Evolutionary conservation across 2,113 vertebrate genomes (phyloP), one percentile per base, ranked within the genome.

Genomic region (Tichodroma muraria): DNA sequence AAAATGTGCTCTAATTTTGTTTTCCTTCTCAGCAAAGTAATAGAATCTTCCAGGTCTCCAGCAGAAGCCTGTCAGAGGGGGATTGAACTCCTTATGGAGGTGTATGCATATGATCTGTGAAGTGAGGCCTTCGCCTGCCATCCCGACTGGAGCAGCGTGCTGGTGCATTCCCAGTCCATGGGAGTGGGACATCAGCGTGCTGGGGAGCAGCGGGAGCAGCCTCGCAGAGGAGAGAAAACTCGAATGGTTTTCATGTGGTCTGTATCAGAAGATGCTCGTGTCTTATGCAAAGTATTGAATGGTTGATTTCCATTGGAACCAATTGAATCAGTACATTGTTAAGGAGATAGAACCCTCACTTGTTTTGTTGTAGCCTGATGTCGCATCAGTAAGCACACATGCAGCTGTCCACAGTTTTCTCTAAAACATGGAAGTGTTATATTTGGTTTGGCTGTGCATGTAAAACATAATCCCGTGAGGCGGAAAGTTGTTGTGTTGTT

Each of bases 131-230:
- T 37, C 0, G 1, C 30, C 37, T 85, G 37, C 56, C 15, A 5
- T 30, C 37, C n/a, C 25, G 30, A 11, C 40, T 19, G 20, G 38
- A 54, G 44, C 57, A 72, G 33, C 0, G 0, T 20, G 21, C 35
- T 22, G 21, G 21, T 54, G 42, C 15, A 7, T 42, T 54, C 40
- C 10, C 49, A 30, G 65, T 19, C 37, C 4, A 11, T 21, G 37
- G 42, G 47, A 23, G 11, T 42, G 66, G 69, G 35, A 23, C 2
- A 3, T 13, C 50, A 47, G 66, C 22, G n/a, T 40, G 23, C 37
- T 44, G 47, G 44, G n/a, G 9, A 75, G 31, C 60, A 44, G 44
- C 0, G 2, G 16, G 22, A 66, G 17, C 88, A 53, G 42, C 4
- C 40, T 76, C 6, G 3, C 38, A 82, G 50, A 80, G 35, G 40